Base-by-base conservation (phyloP, 2,797 vertebrate genomes). In the Amblyraja radiata region DNA sequence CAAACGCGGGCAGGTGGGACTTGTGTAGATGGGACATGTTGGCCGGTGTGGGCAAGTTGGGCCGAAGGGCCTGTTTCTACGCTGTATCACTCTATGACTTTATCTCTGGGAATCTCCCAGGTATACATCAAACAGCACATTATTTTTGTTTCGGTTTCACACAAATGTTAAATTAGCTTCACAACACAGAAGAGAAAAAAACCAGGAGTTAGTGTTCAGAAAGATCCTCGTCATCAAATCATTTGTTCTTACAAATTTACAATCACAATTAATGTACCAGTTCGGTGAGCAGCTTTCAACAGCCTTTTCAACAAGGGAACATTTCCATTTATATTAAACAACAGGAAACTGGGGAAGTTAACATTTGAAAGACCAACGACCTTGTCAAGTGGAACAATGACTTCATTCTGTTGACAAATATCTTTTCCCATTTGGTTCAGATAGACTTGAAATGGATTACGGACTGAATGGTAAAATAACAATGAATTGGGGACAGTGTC, bases 301-400 rank as follows among this genome's bases (percentile, higher is more conserved):
- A n/a, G 63, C 6, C 61, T 25, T 88, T 16, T 8, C 13, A 18
- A 32, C 61, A 65, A 65, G 36, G 84, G 32, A 23, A 68, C 63
- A 68, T 88, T 88, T 88, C 63, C 84, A 68, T 88, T 86, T 68
- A 68, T 32, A 88, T 68, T 88, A 88, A 21, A 16, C 61, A 86
- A 8, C 61, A 36, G 16, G 32, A 36, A 88, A 68, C n/a, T 32
- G 2, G 13, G 36, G 61, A 88, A 88, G 61, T 68, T 68, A 65
- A 68, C n/a, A 36, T 68, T 68, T 68, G 63, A 88, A 63, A 88
- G 84, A 88, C n/a, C 61, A 88, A 68, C 68, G 63, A 88, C 84
- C 84, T 88, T 88, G 63, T 63, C 84, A 23, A 88, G 63, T 68
- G 84, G 61, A 68, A 88, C 84, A 68, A 65, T 65, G 28, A 61